Evolutionary conservation across 2,113 vertebrate genomes (phyloP).

Genomic region (Chelonoidis abingdonii): DNA sequence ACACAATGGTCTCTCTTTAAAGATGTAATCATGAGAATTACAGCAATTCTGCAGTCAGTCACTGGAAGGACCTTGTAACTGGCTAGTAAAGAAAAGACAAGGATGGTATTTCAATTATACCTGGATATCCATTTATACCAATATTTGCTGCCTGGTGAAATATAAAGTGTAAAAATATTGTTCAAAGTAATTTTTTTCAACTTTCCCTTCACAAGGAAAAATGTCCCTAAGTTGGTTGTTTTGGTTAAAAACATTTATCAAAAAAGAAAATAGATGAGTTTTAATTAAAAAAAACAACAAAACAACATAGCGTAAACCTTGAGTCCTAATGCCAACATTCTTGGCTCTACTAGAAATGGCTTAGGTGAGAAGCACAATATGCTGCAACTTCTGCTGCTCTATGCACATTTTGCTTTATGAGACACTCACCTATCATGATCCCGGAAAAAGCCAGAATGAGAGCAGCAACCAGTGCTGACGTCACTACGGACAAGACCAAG

Average conservation of each 20-base stretch:
- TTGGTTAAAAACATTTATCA: conserved; percentile 1
- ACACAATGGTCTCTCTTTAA: background rate
- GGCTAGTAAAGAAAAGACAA: background rate
- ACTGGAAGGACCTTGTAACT: background rate
- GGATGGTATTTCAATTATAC: background rate
- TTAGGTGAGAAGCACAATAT: background rate
- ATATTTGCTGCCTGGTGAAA: background rate
- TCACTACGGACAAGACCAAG: conserved; percentile 93
- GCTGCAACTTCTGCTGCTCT: background rate
- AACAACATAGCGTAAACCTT: conserved; percentile 13
- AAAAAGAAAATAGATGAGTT: background rate
- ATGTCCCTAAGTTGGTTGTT: background rate
- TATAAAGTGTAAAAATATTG: background rate
- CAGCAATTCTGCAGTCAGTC: background rate
- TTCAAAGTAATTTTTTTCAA: background rate
- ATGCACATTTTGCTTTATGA: conserved; percentile 6
- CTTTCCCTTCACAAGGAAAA: background rate
- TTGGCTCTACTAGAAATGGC: background rate
- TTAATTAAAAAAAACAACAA: background rate
- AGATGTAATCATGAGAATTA: background rate
- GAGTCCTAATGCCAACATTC: background rate
- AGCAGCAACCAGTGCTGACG: conserved; percentile 94
- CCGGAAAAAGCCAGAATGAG: conserved; percentile 95
- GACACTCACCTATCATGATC: conserved; percentile 96
- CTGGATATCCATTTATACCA: background rate